These are phyloP conservation scores for Luperina testacea DNA, from an alignment of 2,888 invertebrate genomes.

Conservation along the genomic window DNA sequence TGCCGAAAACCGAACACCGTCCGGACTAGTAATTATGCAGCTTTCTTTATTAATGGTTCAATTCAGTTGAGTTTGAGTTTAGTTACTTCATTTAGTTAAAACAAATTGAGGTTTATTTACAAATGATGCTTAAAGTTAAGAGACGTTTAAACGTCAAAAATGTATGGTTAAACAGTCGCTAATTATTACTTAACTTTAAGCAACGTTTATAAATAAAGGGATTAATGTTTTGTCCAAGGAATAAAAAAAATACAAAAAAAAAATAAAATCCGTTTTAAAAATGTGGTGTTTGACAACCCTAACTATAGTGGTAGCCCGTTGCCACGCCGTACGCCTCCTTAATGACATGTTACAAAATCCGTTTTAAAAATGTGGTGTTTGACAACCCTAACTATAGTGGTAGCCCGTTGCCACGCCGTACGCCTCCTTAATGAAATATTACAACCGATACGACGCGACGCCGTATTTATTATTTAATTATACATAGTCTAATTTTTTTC, in stretches of 20 bases:
- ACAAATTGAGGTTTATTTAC: neutral
- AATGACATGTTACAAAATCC: conserved; percentile 1
- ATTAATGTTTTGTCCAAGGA: neutral
- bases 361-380: neutral
- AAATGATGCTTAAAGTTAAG: too few species aligned
- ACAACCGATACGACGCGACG: neutral
- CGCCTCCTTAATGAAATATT: conserved; percentile 5
- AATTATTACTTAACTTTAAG: neutral
- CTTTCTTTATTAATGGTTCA: neutral
- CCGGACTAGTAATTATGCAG: neutral
- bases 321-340: neutral
- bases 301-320: neutral
- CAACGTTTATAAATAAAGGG: too few species aligned
- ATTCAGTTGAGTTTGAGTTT: neutral
- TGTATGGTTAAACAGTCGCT: neutral
- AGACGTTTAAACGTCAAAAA: neutral
- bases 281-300: conserved; percentile 22
- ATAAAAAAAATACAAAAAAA: too few species aligned
- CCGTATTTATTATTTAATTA: conserved; percentile 3
- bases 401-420: neutral
- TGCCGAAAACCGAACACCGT: neutral
- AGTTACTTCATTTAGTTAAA: neutral
- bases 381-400: conserved; percentile 25
- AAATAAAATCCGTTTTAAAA: neutral
- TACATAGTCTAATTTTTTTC: neutral